Base-by-base conservation (phyloP, 2,888 invertebrate genomes). In the Caenorhabditis sp. region DNA sequence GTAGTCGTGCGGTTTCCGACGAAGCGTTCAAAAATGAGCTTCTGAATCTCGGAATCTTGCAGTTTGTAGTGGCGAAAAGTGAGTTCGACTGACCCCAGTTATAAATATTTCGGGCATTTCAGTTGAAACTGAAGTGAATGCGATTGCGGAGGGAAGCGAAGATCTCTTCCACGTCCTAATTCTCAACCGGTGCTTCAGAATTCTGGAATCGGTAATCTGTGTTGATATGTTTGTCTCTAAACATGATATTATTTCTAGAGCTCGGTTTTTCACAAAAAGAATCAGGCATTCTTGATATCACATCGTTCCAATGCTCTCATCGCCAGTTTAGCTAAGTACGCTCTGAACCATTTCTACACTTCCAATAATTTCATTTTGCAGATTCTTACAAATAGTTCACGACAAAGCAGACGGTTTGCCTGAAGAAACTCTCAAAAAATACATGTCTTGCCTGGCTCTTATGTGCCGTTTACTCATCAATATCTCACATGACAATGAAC, bases 231-330 rank as follows among this genome's bases (percentile, higher is more conserved):
- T n/a, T n/a, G n/a, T n/a, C n/a, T n/a, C n/a, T n/a, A 17, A 20
- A 26, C 13, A 24, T 39, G 9, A 15, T 35, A 32, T 20, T 20
- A 39, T 53, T 84, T 72, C 59, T n/a, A 84, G 82, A 78, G 80
- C 11, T 81, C 82, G 0, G 65, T 78, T 15, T 79, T 83, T 30
- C 83, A 87, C 72, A 86, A 85, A 46, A 83, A 82, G 59, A 87
- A 87, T 46, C 87, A 87, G 72, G 81, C 84, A 7, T 87, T 84
- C 43, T 68, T 87, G 26, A 80, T 87, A 13, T 79, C 81, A 8
- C 87, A 87, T 63, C 78, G 86, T 1, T 75, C 78, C 2, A 80
- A 80, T 7, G 53, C 77, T 11, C 76, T 87, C 13, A 77, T 87
- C 22, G 62, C 73, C 11, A 72, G 79, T 26, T 71, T 82, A 26